These are phyloP conservation scores for Drosophila arizonae DNA, from an alignment of 1,140 invertebrate genomes.

Conservation along the genomic window DNA sequence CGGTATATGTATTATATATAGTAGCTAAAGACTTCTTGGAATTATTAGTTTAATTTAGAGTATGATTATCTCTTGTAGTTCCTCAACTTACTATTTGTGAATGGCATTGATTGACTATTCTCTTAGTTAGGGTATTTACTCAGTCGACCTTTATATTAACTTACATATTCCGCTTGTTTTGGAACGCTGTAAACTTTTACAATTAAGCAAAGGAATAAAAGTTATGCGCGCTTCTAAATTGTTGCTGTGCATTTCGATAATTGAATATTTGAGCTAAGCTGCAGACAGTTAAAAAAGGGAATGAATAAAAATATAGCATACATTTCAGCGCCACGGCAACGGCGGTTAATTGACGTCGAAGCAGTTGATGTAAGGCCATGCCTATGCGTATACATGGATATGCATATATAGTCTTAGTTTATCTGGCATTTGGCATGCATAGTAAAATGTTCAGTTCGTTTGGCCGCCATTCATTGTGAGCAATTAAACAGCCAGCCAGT, in stretches of 20 bases:
- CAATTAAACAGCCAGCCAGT: conserved; percentile 41
- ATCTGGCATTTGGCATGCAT: conserved; percentile 9
- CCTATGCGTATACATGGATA: background rate
- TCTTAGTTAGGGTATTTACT: background rate
- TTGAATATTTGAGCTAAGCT: conserved; percentile 73
- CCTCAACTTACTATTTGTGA: too few relatives aligned
- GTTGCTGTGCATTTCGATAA: conserved; percentile 72
- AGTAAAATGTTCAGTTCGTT: conserved; percentile 56
- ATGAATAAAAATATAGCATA: conserved; percentile 52
- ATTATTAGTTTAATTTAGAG: too few relatives aligned
- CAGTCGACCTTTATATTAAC: background rate
- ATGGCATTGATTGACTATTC: too few relatives aligned
- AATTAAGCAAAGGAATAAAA: conserved; percentile 70
- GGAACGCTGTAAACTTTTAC: conserved; percentile 62
- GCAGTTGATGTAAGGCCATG: background rate
- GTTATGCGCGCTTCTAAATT: conserved; percentile 49
- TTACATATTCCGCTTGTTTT: background rate
- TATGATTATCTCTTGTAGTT: too few relatives aligned
- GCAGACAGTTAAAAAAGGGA: conserved; percentile 10
- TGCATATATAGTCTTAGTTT: conserved; percentile 22
- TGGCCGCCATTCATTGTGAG: conserved; percentile 21
- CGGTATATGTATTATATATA: too few relatives aligned
- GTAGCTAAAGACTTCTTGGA: too few relatives aligned
- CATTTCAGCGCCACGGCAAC: conserved; percentile 25
- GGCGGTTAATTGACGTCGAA: conserved; percentile 50